These are phyloP conservation scores for Cyclophora punctaria DNA, from an alignment of 2,888 invertebrate genomes.

Conservation along the genomic window DNA sequence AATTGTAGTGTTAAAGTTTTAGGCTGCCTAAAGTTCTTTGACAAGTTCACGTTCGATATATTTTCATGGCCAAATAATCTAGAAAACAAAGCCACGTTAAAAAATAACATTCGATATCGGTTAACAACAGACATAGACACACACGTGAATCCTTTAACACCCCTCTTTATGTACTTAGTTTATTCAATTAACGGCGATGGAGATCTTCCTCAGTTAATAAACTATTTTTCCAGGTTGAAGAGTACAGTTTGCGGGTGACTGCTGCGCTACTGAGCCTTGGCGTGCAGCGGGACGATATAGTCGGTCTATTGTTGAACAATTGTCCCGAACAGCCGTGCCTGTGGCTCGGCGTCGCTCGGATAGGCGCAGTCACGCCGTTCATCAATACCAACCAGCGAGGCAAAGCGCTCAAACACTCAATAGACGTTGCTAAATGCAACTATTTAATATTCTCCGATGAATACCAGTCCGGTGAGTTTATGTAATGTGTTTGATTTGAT, in stretches of 20 bases:
- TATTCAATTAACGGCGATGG: background rate
- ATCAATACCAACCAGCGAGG: slow-evolving; percentile 95
- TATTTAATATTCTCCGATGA: slow-evolving; percentile 88
- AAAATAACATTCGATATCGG: too few relatives aligned
- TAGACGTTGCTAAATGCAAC: slow-evolving; percentile 88
- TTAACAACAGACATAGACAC: too few relatives aligned
- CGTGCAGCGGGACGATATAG: slow-evolving; percentile 88
- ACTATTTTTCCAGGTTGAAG: slow-evolving; percentile 80
- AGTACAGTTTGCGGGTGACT: slow-evolving; percentile 88
- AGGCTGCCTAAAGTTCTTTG: too few relatives aligned
- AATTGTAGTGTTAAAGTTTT: too few relatives aligned
- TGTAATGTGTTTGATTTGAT: background rate
- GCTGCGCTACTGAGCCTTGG: slow-evolving; percentile 86
- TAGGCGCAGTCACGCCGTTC: slow-evolving; percentile 89
- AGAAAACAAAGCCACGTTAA: too few relatives aligned
- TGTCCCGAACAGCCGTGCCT: slow-evolving; percentile 91
- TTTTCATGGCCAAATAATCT: too few relatives aligned
- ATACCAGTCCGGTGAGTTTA: slow-evolving; percentile 74
- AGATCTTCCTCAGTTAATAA: background rate
- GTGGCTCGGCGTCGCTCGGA: slow-evolving; percentile 95
- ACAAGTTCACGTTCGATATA: too few relatives aligned
- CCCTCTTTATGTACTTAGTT: too few relatives aligned
- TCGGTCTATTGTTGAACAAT: slow-evolving; percentile 93
- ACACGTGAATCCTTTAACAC: too few relatives aligned
- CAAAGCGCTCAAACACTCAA: slow-evolving; percentile 89